A percentile compares a stretch with the other conserved stretches of the same genome.
Evolutionary conservation across 2,888 invertebrate genomes (phyloP).

Genomic region (Dermolepida albohirtum): DNA sequence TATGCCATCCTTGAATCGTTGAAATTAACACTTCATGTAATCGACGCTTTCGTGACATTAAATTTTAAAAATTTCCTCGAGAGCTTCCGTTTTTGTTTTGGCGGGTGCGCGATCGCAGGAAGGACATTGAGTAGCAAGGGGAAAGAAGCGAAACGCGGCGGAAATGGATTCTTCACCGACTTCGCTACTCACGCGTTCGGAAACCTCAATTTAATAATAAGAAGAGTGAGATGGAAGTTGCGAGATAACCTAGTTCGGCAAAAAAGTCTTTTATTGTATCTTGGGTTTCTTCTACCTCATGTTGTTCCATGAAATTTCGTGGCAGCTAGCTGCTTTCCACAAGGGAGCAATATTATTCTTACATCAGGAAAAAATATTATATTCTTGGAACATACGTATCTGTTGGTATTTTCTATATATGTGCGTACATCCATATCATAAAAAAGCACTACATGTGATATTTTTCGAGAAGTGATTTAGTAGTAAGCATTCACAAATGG

Average conservation of each 20-base stretch:
- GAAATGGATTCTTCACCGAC: neutral
- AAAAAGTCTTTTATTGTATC: constrained; percentile 9
- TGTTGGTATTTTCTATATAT: too few species aligned
- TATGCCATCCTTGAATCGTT: neutral
- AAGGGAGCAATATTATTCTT: constrained; percentile 8
- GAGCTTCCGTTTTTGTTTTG: neutral
- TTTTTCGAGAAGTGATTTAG: too few species aligned
- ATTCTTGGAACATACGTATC: neutral
- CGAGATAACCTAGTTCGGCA: neutral
- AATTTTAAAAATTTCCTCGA: constrained; percentile 4
- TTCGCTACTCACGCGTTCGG: neutral
- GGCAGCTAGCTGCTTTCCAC: neutral
- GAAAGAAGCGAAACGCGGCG: too few species aligned
- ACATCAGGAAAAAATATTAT: constrained; percentile 7
- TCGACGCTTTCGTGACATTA: constrained; percentile 1
- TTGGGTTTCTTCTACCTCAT: neutral
- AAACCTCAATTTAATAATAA: constrained; percentile 17
- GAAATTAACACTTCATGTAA: constrained; percentile 22
- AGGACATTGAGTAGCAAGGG: too few species aligned
- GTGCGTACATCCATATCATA: too few species aligned
- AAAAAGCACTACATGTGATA: too few species aligned
- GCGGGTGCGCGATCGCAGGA: too few species aligned
- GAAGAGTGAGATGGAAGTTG: neutral
- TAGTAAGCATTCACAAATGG: too few species aligned
- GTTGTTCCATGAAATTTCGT: neutral